Evolutionary conservation across 2,888 invertebrate species (phyloP).

Genomic region (Tenthredo notha): DNA sequence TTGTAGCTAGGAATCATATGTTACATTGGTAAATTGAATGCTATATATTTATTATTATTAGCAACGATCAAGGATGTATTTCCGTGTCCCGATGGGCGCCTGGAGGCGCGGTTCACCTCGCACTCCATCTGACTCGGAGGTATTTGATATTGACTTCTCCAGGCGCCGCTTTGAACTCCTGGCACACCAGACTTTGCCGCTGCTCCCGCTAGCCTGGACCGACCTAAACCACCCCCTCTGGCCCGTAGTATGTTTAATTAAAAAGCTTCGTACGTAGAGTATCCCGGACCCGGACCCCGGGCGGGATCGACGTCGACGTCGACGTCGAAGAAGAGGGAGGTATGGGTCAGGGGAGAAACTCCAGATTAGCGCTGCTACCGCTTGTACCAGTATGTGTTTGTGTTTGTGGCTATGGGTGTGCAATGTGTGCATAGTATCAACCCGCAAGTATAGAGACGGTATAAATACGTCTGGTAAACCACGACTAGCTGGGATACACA

Average conservation of each 20-base stretch:
- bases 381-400: background rate
- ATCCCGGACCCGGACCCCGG: slow-evolving; percentile 34
- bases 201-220: slow-evolving; percentile 32
- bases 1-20: background rate
- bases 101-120: slow-evolving; percentile 51
- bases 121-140: slow-evolving; percentile 74
- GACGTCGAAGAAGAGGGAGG: slow-evolving; percentile 26
- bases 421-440: background rate
- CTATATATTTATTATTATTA: slow-evolving; percentile 11
- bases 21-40: background rate
- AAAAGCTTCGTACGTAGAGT: slow-evolving; percentile 67
- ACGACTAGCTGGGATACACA: background rate
- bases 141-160: slow-evolving; percentile 78
- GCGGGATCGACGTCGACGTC: slow-evolving; percentile 22
- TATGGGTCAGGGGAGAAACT: slow-evolving; percentile 41
- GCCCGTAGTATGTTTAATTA: slow-evolving; percentile 69
- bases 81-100: slow-evolving; percentile 34
- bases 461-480: slow-evolving; percentile 42
- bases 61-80: slow-evolving; percentile 19
- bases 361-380: slow-evolving; percentile 33
- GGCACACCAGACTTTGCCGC: slow-evolving; percentile 41
- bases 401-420: background rate
- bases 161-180: slow-evolving; percentile 53
- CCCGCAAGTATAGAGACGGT: background rate
- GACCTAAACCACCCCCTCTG: slow-evolving; percentile 25